Percentiles rank a stretch among this genome's conserved stretches.
Evolutionary conservation across 2,113 vertebrate genomes (phyloP).

Genomic region (Nicator chloris): DNA sequence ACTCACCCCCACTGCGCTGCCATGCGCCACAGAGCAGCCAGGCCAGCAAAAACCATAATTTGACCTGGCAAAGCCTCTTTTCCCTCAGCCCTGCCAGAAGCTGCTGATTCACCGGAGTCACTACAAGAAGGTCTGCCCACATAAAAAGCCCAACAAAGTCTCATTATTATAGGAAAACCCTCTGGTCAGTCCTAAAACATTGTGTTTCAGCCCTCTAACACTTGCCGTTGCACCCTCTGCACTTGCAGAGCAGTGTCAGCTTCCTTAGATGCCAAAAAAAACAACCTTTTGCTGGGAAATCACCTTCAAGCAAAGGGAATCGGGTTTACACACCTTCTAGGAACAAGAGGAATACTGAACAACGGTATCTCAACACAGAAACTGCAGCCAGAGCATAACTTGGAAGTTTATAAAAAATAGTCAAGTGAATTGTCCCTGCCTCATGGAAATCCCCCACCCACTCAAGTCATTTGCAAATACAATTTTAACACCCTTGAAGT

Average conservation of each 20-base stretch:
- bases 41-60: slow-evolving; percentile 12
- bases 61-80: background rate
- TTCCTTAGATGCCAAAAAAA: background rate
- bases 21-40: slow-evolving; percentile 28
- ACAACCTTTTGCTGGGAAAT: background rate
- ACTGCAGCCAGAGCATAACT: background rate
- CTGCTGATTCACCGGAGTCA: slow-evolving; percentile 49
- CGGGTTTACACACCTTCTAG: background rate
- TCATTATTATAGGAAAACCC: slow-evolving; percentile 11
- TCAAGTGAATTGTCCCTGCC: background rate
- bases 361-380: fast-evolving
- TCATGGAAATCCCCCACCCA: background rate
- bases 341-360: background rate
- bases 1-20: slow-evolving; percentile 38
- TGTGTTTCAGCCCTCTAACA: slow-evolving; percentile 36
- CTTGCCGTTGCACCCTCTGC: background rate
- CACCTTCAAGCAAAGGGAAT: fast-evolving
- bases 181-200: background rate
- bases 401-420: background rate
- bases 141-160: slow-evolving; percentile 15
- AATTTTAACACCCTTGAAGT: background rate
- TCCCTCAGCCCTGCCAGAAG: slow-evolving; percentile 29
- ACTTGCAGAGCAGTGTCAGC: background rate
- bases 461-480: background rate
- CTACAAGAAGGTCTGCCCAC: slow-evolving; percentile 28